Evolutionary conservation across 2,113 vertebrate genomes (phyloP).

Genomic region (Eclectus roratus): DNA sequence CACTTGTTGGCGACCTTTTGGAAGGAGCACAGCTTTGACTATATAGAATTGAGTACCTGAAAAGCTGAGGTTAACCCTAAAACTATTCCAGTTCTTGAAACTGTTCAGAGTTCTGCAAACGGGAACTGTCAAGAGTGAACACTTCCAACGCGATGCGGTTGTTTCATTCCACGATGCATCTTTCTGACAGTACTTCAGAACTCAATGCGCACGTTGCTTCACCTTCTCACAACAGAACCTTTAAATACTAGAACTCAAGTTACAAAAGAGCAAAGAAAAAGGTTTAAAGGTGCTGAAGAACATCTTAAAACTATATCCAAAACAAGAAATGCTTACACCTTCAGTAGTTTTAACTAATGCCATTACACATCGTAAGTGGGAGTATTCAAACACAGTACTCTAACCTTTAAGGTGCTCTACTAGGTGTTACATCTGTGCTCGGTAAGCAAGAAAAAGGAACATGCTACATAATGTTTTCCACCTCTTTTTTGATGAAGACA

Average conservation of each 20-base stretch:
- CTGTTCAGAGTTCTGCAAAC: not conserved
- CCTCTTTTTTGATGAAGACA: not conserved
- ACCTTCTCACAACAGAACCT: not conserved
- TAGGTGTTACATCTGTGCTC: not conserved
- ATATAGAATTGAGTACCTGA: not conserved
- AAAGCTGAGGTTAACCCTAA: not conserved
- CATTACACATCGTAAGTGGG: not conserved
- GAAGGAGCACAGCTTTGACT: not conserved
- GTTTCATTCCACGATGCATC: not conserved
- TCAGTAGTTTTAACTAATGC: not conserved
- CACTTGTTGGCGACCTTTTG: not conserved
- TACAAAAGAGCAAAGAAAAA: not conserved
- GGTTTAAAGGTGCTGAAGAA: not conserved
- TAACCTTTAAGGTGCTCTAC: not conserved
- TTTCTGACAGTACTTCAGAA: constrained; percentile 15
- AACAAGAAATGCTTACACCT: not conserved
- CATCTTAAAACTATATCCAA: not conserved
- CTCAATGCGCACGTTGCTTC: not conserved
- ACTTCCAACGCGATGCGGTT: not conserved
- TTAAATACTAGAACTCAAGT: not conserved
- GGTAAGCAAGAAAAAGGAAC: not conserved
- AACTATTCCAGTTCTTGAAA: not conserved
- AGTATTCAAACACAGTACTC: not conserved
- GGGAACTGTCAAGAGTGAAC: not conserved
- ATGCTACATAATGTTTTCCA: not conserved